Percentiles rank a stretch among this genome's conserved stretches.
These are phyloP conservation scores for Drosophila simulans DNA, from an alignment of 1,140 invertebrate genomes.

Conservation along the genomic window DNA sequence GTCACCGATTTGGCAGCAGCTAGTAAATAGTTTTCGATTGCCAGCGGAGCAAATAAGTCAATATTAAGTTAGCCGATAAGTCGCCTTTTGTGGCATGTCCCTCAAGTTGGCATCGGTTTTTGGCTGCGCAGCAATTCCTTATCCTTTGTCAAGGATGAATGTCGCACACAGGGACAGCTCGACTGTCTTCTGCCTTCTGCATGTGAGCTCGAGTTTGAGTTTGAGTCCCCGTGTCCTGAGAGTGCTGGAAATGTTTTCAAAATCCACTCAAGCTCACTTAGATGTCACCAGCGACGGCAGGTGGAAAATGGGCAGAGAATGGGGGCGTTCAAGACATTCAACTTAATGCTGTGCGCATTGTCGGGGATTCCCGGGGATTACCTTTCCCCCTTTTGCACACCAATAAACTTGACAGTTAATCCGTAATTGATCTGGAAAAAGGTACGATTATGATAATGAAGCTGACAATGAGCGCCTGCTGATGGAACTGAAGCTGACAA, in stretches of 20 bases:
- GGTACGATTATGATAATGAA: conserved; percentile 55
- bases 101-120: conserved; percentile 20
- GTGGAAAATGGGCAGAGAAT: conserved; percentile 4
- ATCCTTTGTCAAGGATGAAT: conserved; percentile 63
- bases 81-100: conserved; percentile 54
- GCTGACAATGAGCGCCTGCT: conserved; percentile 45
- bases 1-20: conserved; percentile 5
- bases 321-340: conserved; percentile 17
- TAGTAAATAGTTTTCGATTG: conserved; percentile 76
- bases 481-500: conserved; percentile 33
- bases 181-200: conserved; percentile 8
- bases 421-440: conserved; percentile 78
- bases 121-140: conserved; percentile 60
- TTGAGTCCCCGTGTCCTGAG: conserved; percentile 6
- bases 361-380: conserved; percentile 58
- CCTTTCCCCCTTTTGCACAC: conserved; percentile 46
- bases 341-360: conserved; percentile 37
- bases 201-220: conserved; percentile 7
- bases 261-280: conserved; percentile 66
- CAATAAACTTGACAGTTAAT: conserved; percentile 78
- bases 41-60: conserved; percentile 62
- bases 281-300: conserved; percentile 25
- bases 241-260: conserved; percentile 68
- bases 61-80: conserved; percentile 75
- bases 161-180: conserved; percentile 36